A percentile compares a stretch with the other conserved stretches of the same genome.
Evolutionary conservation across 1,140 invertebrate genomes (phyloP).

Genomic region (Sarcophaga peregrina): DNA sequence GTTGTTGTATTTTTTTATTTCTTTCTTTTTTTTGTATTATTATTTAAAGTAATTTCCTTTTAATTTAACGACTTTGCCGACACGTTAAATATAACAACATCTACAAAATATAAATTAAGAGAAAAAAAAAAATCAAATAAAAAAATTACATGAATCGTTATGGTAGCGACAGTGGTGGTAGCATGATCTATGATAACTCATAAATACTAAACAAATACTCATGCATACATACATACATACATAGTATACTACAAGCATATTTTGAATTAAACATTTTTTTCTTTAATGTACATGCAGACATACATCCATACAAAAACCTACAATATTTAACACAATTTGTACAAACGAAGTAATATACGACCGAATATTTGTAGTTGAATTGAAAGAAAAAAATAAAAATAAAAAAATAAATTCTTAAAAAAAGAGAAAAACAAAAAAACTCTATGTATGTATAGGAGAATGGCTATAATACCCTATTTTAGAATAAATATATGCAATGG

Average conservation of each 20-base stretch:
- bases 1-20: neutral
- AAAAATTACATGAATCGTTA: constrained; percentile 32
- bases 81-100: constrained; percentile 39
- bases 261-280: too few species aligned
- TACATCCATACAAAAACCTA: too few species aligned
- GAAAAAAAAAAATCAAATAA: neutral
- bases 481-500: too few species aligned
- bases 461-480: too few species aligned
- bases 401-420: too few species aligned
- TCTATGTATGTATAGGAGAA: too few species aligned
- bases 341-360: too few species aligned
- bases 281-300: too few species aligned
- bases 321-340: too few species aligned
- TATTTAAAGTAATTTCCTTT: constrained; percentile 32
- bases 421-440: too few species aligned
- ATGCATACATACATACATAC: neutral
- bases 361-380: too few species aligned
- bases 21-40: neutral
- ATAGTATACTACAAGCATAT: neutral
- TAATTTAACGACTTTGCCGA: constrained; percentile 37
- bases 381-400: too few species aligned
- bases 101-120: constrained; percentile 27
- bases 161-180: neutral
- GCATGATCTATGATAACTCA: constrained; percentile 37
- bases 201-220: constrained; percentile 27